Evolutionary conservation across 2,888 invertebrate genomes (phyloP).

Genomic region (Glaucopsyche alexis): DNA sequence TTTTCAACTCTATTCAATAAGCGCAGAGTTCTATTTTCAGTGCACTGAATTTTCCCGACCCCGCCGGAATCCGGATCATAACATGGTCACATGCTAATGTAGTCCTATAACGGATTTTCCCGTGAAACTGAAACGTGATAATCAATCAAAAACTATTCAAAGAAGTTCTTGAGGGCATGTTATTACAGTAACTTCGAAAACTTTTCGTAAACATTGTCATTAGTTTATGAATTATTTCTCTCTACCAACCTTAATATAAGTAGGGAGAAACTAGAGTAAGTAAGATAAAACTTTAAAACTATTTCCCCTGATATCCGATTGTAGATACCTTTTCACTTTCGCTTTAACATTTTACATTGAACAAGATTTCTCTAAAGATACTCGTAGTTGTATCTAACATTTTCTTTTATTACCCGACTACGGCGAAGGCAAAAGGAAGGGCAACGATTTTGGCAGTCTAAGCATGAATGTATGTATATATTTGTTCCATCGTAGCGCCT

Average conservation of each 20-base stretch:
- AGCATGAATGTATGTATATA: no score
- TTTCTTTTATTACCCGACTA: background rate
- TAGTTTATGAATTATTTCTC: background rate
- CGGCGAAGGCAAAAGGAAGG: no score
- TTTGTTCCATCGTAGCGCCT: no score
- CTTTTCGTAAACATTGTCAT: no score
- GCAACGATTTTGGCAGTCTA: no score
- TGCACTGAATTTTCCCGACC: no score
- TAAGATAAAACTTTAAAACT: slow-evolving; percentile 16
- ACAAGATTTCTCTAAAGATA: background rate
- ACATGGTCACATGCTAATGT: no score
- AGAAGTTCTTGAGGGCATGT: background rate
- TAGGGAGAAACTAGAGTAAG: background rate
- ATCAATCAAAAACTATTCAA: background rate
- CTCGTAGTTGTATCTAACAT: background rate
- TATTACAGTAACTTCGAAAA: background rate
- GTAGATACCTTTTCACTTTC: background rate
- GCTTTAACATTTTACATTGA: background rate
- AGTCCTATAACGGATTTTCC: no score
- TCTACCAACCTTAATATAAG: background rate
- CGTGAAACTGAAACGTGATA: background rate
- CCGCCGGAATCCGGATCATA: no score
- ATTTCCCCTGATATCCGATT: slow-evolving; percentile 9
- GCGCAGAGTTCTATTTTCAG: no score
- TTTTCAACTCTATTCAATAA: no score